Percentiles rank a stretch among this genome's conserved stretches.
Evolutionary conservation across 2,113 vertebrate species (phyloP).

Genomic region (Apteryx owenii): DNA sequence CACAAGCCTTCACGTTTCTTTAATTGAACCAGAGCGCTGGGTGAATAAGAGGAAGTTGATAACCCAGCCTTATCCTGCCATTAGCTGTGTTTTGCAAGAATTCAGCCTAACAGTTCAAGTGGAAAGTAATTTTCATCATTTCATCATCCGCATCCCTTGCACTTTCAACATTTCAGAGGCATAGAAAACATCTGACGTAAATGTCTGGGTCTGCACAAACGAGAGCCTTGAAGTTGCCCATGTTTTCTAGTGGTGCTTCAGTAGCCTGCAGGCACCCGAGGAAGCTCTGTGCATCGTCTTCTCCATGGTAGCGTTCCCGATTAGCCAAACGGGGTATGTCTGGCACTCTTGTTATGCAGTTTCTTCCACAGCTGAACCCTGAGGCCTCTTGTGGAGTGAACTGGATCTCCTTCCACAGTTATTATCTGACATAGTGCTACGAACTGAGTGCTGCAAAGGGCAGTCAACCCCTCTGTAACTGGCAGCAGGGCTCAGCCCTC

Average conservation of each 20-base stretch:
- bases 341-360: no score
- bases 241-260: fast-evolving
- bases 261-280: not conserved
- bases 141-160: not conserved
- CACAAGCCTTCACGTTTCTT: fast-evolving
- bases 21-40: fast-evolving
- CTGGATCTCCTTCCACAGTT: no score
- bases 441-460: not conserved
- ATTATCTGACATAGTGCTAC: no score
- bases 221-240: fast-evolving
- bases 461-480: not conserved
- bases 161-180: not conserved
- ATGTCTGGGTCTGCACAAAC: fast-evolving
- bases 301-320: not conserved
- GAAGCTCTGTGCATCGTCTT: not conserved
- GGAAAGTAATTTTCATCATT: not conserved
- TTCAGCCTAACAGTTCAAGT: not conserved
- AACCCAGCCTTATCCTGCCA: fast-evolving
- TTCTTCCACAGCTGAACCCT: no score
- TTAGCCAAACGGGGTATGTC: not conserved
- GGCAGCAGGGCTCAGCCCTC: not conserved
- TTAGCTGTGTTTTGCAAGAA: not conserved
- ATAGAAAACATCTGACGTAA: not conserved
- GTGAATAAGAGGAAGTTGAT: not conserved
- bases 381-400: no score